These are phyloP conservation scores for Fregata magnificens DNA, from an alignment of 2,113 vertebrate species.

Conservation along the genomic window DNA sequence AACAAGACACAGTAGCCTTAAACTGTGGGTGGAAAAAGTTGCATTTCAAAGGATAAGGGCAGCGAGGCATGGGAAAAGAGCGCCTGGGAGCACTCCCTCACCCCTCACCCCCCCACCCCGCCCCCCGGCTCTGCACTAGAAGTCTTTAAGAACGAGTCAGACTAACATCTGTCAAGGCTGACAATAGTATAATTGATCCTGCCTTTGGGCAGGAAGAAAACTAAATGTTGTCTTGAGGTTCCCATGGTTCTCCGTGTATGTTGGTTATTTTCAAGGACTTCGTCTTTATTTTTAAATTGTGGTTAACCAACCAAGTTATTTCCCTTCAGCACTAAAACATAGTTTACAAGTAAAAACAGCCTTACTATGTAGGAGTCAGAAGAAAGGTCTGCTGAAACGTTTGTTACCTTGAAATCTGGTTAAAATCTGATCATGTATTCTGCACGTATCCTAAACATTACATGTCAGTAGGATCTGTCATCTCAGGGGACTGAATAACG, in stretches of 20 bases:
- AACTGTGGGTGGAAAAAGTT: background rate
- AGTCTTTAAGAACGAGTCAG: background rate
- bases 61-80: background rate
- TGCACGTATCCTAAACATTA: background rate
- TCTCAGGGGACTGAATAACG: background rate
- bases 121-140: background rate
- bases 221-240: background rate
- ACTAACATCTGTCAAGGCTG: background rate
- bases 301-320: background rate
- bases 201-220: background rate
- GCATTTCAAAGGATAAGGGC: background rate
- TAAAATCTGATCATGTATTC: background rate
- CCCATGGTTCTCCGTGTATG: background rate
- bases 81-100: background rate
- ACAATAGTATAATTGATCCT: background rate
- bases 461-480: background rate
- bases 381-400: background rate
- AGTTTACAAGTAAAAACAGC: background rate
- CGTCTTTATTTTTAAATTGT: background rate
- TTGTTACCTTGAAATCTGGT: background rate
- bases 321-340: background rate
- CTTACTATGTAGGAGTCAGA: background rate
- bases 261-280: background rate
- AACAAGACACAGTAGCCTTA: background rate
- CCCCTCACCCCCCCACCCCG: no score